Base-by-base conservation (phyloP, 2,113 vertebrate genomes). In the Nothocercus julius region DNA sequence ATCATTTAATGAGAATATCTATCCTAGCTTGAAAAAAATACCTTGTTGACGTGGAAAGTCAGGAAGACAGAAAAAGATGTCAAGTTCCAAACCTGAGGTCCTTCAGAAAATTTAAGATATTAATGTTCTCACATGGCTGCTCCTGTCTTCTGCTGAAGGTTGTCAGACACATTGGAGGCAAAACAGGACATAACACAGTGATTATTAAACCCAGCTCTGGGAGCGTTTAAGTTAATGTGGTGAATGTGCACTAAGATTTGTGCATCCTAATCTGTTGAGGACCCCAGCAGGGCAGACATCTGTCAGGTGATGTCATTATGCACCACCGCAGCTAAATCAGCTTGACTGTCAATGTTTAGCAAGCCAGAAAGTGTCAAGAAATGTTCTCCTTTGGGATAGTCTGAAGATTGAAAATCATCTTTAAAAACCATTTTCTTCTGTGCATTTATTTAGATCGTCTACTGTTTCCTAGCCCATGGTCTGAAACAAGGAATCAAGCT, bases 201-300 rank as follows among this genome's bases (percentile, higher is more conserved):
- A 80, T 91, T 91, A 80, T 90, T 91, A 93, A 95, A 87, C 17
- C 18, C 36, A 87, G 79, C 79, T 90, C 38, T 47, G 82, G 82
- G 79, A 87, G 67, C 58, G 47, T 82, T 94, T 91, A 87, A 82
- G 28, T 4, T 89, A 91, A 92, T 82, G 28, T 32, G 9, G 54
- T 58, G 9, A 30, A 58, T 58, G 68, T 58, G 72, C 87, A 42
- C 34, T 53, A 36, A 90, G 49, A 34, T 77, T 72, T 94, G 66
- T 44, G 59, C 63, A 73, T 89, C 75, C 40, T 77, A 3, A 2
- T 91, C 74, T 89, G 53, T 85, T 28, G 79, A 54, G 38, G 58
- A 87, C 36, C 30, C 38, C 63, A 93, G 47, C 59, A 85, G 44
- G 49, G 58, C 38, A 76, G 53, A 36, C 75, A 64, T 75, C 70